A percentile compares a stretch with the other conserved stretches of the same genome.
Conservation (phyloP, 2,888 invertebrate genomes). For the Diabrotica balteata region DNA sequence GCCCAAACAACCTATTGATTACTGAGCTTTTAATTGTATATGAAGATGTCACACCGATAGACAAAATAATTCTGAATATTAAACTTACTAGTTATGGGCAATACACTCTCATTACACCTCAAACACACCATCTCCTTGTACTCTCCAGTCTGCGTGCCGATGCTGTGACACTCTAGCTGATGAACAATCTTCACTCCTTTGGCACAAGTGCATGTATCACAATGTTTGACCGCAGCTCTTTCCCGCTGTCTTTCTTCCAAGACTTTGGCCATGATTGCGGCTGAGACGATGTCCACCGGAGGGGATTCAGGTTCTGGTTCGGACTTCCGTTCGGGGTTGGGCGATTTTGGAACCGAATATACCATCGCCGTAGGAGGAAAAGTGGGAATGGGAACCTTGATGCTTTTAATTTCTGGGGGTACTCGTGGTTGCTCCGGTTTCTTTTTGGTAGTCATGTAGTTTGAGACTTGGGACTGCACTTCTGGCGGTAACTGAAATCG, state of each 20-base stretch:
- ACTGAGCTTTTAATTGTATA: no score
- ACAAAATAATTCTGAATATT: neutral
- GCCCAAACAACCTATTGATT: no score
- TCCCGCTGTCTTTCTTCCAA: conserved; percentile 87
- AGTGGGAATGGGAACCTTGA: conserved; percentile 78
- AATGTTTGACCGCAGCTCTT: conserved; percentile 78
- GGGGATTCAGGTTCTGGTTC: conserved; percentile 67
- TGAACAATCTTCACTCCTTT: conserved; percentile 63
- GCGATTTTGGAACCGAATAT: conserved; percentile 65
- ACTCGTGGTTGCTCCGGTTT: conserved; percentile 60
- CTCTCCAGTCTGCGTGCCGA: conserved; percentile 72
- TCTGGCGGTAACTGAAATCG: conserved; percentile 83
- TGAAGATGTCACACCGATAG: no score
- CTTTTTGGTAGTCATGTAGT: conserved; percentile 73
- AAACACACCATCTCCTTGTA: conserved; percentile 65
- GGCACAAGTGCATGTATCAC: conserved; percentile 81
- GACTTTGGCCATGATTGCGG: conserved; percentile 90
- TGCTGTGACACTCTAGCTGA: conserved; percentile 66
- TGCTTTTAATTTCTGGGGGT: conserved; percentile 65
- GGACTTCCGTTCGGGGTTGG: conserved; percentile 54
- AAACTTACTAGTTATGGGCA: conserved; percentile 32
- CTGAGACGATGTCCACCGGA: conserved; percentile 79
- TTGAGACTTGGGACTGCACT: conserved; percentile 87
- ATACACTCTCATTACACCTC: conserved; percentile 64
- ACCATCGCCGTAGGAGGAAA: conserved; percentile 89